Base-by-base conservation (phyloP, 1,140 invertebrate genomes). In the Pseudachorutes palmiensis region DNA sequence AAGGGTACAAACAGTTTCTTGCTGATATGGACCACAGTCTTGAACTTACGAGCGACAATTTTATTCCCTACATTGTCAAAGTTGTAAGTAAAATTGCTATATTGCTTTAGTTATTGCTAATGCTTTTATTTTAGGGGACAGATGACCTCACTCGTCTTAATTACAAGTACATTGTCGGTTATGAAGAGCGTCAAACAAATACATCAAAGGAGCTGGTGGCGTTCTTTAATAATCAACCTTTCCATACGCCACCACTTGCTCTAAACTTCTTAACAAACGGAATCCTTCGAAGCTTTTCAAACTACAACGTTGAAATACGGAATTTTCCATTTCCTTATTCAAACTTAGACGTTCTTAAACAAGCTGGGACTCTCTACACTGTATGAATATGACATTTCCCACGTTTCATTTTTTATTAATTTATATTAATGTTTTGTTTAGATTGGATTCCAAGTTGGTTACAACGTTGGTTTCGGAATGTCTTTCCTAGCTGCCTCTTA, bases 401-500 rank as follows among this genome's bases (percentile, higher is more conserved):
- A 49, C n/a, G n/a, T n/a, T n/a, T n/a, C n/a, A n/a, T n/a, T n/a
- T n/a, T n/a, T n/a, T n/a, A n/a, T 45, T 12, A 19, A 9, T 45
- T 45, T 12, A 45, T 45, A 45, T 45, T 45, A 45, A 45, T 45
- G 19, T 45, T 45, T 19, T 9, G 19, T 19, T 45, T 45, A 45
- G 19, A 57, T 71, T 28, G 71, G 72, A 30, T 69, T 72, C 60
- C 68, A 68, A 66, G 65, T 72, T 30, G 74, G 71, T 31, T 71
- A 62, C 69, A 77, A 75, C 29, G 57, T 77, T 45, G 75, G 77
- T 29, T 79, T 79, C 55, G 83, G 74, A 62, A 78, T 83, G 77
- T 81, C 80, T 28, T 81, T 85, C 70, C 80, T 85, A n/a, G 81
- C 84, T 0, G 82, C 84, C 2, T 81, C 80, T 71, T 85, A 85